Evolutionary conservation across 2,113 vertebrate species (phyloP).

Genomic region (Gallinago jamesoni): DNA sequence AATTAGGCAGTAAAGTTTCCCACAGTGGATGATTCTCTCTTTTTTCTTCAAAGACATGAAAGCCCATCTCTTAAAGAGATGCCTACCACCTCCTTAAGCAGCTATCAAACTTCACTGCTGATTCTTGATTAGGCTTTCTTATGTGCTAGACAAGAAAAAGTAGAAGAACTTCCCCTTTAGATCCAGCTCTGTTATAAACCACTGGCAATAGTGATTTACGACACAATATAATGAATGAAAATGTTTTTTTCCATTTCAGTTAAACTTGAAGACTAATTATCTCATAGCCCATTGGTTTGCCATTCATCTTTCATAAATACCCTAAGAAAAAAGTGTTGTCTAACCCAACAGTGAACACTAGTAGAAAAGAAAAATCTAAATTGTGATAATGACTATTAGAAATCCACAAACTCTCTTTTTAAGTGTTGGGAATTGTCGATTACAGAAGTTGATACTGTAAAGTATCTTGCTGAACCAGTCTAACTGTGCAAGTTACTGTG

Average conservation of each 20-base stretch:
- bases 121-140: not conserved
- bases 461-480: not conserved
- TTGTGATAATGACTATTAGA: not conserved
- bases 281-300: not conserved
- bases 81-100: not conserved
- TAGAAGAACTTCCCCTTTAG: not conserved
- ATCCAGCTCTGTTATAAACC: not conserved
- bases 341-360: not conserved
- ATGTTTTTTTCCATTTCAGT: not conserved
- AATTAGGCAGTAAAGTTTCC: not conserved
- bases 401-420: not conserved
- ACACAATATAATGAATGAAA: not conserved
- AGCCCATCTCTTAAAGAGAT: not conserved
- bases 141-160: not conserved
- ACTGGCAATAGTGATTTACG: not conserved
- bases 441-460: not conserved
- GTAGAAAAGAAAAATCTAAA: not conserved
- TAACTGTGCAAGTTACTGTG: not conserved
- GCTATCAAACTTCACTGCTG: not conserved
- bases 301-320: not conserved
- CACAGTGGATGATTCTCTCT: not conserved
- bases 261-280: not conserved
- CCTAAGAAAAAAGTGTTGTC: not conserved
- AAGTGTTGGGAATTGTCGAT: not conserved
- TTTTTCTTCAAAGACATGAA: not conserved